Evolutionary conservation across 92 coral and sea anemone species (phyloP).

Genomic region (Porites lobata): DNA sequence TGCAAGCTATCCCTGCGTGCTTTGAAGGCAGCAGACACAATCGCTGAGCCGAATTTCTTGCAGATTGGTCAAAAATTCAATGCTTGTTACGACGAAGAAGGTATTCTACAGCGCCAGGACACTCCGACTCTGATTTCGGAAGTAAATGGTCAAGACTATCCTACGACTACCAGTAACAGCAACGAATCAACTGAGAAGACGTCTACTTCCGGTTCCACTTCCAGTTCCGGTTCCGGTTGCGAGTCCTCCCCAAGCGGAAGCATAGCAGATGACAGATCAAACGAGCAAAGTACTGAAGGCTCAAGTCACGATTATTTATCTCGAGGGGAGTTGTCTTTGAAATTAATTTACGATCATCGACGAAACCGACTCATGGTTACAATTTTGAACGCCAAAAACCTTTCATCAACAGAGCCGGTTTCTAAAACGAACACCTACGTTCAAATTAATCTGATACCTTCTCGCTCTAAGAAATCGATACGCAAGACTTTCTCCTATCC

Average conservation of each 20-base stretch:
- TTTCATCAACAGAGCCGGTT: constrained; percentile 59
- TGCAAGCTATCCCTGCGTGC: constrained; percentile 91
- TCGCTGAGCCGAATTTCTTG: background rate
- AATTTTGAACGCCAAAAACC: constrained; percentile 67
- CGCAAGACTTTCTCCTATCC: constrained; percentile 79
- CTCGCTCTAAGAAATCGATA: constrained; percentile 81
- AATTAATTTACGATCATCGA: constrained; percentile 82
- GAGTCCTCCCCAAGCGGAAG: constrained; percentile 55
- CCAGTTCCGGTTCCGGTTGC: background rate
- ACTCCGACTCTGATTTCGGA: constrained; percentile 44
- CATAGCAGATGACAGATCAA: constrained; percentile 30
- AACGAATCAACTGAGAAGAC: constrained; percentile 22
- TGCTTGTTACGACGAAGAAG: background rate
- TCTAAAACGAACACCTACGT: constrained; percentile 89
- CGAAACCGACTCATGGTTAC: constrained; percentile 76
- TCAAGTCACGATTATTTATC: constrained; percentile 64
- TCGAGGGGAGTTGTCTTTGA: constrained; percentile 83
- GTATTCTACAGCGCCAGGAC: constrained; percentile 15
- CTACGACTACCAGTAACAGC: constrained; percentile 23
- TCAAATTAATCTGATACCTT: constrained; percentile 83
- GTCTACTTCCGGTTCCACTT: background rate
- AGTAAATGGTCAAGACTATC: constrained; percentile 35
- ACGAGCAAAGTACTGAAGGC: constrained; percentile 31
- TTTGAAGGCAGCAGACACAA: constrained; percentile 61
- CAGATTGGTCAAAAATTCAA: constrained; percentile 30